phyloP scores from a whole-genome alignment of 1,140 invertebrate species.

The Mylabris phalerata region DNA sequence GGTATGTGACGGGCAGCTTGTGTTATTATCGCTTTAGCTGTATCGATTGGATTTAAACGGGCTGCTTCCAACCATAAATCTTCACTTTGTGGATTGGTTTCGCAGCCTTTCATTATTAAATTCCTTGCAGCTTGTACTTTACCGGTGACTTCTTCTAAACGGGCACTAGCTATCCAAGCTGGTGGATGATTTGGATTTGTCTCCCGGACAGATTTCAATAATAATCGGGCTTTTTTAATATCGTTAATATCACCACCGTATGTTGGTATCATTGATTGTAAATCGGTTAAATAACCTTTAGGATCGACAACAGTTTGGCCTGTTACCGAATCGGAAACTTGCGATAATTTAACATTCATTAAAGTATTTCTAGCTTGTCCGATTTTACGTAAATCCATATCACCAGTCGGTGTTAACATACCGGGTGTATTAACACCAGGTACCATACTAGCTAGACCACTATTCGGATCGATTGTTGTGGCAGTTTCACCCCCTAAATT shows the following conservation, averaged over 20 bases:
- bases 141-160: constrained; percentile 96
- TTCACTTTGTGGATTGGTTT: constrained; percentile 94
- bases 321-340: constrained; percentile 95
- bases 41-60: constrained; percentile 87
- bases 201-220: constrained; percentile 95
- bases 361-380: constrained; percentile 98
- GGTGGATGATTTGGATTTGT: constrained; percentile 99
- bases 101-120: constrained; percentile 94
- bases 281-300: constrained; percentile 96
- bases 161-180: constrained; percentile 98
- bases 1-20: constrained; percentile 81
- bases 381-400: constrained; percentile 97
- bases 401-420: constrained; percentile 75
- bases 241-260: constrained; percentile 98
- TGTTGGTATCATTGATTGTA: constrained; percentile 98
- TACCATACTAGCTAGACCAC: constrained; percentile 77
- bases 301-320: constrained; percentile 99
- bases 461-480: constrained; percentile 77
- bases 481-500: constrained; percentile 80
- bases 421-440: constrained; percentile 72
- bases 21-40: constrained; percentile 87
- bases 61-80: constrained; percentile 98
- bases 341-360: constrained; percentile 98
- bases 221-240: constrained; percentile 95
- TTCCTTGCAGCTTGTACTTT: constrained; percentile 83